Base-by-base conservation (phyloP, 35 echinoderm and acorn worm species). In the Lytechinus variegatus region DNA sequence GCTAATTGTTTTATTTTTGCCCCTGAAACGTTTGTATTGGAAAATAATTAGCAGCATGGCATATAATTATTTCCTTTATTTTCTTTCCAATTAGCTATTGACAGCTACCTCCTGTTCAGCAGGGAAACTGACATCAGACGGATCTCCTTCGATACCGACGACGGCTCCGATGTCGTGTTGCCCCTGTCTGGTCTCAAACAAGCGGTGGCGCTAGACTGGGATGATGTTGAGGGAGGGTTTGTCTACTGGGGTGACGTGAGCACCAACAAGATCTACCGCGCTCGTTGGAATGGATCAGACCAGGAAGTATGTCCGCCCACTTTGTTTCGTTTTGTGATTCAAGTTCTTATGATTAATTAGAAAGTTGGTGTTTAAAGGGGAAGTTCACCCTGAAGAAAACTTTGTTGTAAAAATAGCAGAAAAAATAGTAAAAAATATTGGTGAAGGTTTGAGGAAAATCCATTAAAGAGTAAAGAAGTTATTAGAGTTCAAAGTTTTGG, bases 131-230 rank as follows among this genome's bases (percentile, higher is more conserved):
- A 97, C 53, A 99, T 99, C 92, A 96, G 97, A 3, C 93, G 95
- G 3, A 96, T 99, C 56, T 99, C 98, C 6, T 99, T 99, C 56
- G 98, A 99, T 56, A 99, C 98, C 0, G 88, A 90, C 16, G 96
- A 99, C 54, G 90, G 61, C 28, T 91, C 97, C 1, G 97, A 99
- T 87, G 91, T 97, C 14, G 97, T 99, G 11, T 52, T 99, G 9
- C 98, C 98, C 21, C 71, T 98, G 56, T 52, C 94, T 24, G 95
- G 86, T 7, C 86, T 99, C 8, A 96, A 98, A 14, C 91, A 91
- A 27, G 98, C 97, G 27, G 97, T 99, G 1, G 98, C 97, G 52
- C 95, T 99, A 28, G 98, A 99, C 94, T 99, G 98, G 98, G 94
- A 96, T 27, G 53, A 89, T n/a, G 91, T 95, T 9, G 95, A 97